Base-by-base conservation (phyloP, 2,888 invertebrate species). In the Harmothoe impar region DNA sequence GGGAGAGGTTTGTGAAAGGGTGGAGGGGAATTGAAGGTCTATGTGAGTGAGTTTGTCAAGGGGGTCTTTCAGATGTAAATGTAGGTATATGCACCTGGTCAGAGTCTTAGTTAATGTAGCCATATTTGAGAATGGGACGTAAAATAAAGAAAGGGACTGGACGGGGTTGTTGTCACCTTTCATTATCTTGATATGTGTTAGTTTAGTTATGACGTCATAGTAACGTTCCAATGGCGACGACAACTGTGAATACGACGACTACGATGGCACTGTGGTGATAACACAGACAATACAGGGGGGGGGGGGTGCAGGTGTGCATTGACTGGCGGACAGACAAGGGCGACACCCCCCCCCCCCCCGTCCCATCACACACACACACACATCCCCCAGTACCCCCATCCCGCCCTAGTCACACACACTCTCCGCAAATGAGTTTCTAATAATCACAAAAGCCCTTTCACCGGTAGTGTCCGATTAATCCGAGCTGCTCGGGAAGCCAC, bases 391-490 rank as follows among this genome's bases (percentile, higher is more conserved):
- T 15, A 3, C 10, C 43, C 43, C 3, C 3, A n/a, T 15, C 20
- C 23, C 7, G 7, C n/a, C 62, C 56, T 17, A 86, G 54, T 86
- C 62, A 56, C 86, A 54, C 62, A 56, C 86, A 54, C 86, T 52
- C 52, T 29, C 86, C 54, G 20, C 86, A 86, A 86, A 86, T 86
- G 86, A 86, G 54, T 86, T 86, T 52, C 86, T 86, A 86, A 86
- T 86, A 86, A 86, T 86, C 86, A 86, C 86, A 86, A 86, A 86
- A 86, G 86, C 86, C 86, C 86, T 86, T 86, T 86, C 86, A 54
- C 52, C 86, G 86, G 29, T 29, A 54, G 86, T 86, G 86, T 52
- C 86, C 54, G 52, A 86, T 86, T 86, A 86, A 86, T 86, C 86
- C 86, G 52, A 31, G 29, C 43, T 29, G 25, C 51, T 33, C 84